Evolutionary conservation across 2,888 invertebrate genomes (phyloP), one percentile per base, ranked within the genome.

Genomic region (Maniola hyperantus): DNA sequence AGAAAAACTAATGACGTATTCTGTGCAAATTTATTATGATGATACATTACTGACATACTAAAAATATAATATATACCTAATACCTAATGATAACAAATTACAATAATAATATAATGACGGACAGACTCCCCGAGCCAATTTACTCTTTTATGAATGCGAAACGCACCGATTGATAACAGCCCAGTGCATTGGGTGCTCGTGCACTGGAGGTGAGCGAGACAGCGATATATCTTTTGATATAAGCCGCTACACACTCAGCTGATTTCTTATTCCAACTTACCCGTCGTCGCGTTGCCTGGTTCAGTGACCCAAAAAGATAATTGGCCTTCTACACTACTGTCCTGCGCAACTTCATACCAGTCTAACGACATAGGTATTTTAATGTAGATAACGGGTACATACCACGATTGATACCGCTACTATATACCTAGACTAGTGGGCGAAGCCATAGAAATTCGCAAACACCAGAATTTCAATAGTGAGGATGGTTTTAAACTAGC

Each of bases 181-280:
- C 76, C 73, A 76, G 91, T 92, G 87, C 91, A 84, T 82, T 82
- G 62, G 74, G 91, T 89, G 77, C 91, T 76, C 54, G 71, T 74
- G 92, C 77, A 91, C 92, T 73, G 77, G 75, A 66, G 73, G 59
- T 51, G 83, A 87, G 71, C 53, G 84, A 79, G 84, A 90, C 61
- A 69, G 77, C 59, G 10, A 48, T 44, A 72, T 60, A 60, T 34
- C 50, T 75, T 54, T 33, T 13, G 10, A 2, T 18, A 20, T 39
- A 50, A 10, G 5, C 26, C 20, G 48, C 65, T 46, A 65, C 57
- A 57, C 26, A 57, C 54, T 8, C 11, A 13, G 26, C 20, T 20
- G 26, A 26, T 51, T 13, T 20, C 42, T 20, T 0, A 6, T 13
- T 42, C 42, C 57, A 55, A 55, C 15, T 50, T n/a, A 46, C 48